Percentiles rank a stretch among this genome's conserved stretches.
Evolutionary conservation across 2,797 vertebrate genomes (phyloP).

Genomic region (Notolabrus celidotus): DNA sequence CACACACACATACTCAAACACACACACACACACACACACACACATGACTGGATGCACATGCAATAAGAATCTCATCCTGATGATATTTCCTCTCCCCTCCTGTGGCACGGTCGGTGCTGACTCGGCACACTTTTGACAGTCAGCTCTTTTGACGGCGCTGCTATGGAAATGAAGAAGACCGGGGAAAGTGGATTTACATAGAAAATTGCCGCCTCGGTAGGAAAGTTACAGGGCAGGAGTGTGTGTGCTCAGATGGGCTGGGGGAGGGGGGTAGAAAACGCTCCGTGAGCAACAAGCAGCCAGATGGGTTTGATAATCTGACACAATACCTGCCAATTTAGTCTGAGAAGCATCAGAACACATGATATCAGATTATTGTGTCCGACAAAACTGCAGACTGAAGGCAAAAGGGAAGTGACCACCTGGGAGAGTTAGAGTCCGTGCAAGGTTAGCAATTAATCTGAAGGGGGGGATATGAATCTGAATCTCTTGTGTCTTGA

Average conservation of each 20-base stretch:
- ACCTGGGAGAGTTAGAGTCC: neutral
- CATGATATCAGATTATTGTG: neutral
- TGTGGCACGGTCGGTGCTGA: constrained; percentile 49
- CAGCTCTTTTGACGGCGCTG: constrained; percentile 57
- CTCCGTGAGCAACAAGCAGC: constrained; percentile 51
- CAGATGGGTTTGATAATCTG: constrained; percentile 11
- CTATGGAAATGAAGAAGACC: constrained; percentile 63
- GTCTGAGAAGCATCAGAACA: neutral
- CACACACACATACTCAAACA: constrained; percentile 18
- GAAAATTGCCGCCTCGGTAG: constrained; percentile 59
- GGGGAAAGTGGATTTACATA: constrained; percentile 62
- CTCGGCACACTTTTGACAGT: constrained; percentile 58
- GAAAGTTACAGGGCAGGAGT: constrained; percentile 52
- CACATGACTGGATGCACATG: neutral
- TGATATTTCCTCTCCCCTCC: constrained; percentile 40
- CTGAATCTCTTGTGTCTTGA: constrained; percentile 9
- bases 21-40: constrained; percentile 1
- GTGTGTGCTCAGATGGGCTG: constrained; percentile 8
- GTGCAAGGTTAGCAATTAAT: constrained; percentile 14
- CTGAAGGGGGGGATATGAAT: constrained; percentile 8
- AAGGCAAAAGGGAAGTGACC: neutral
- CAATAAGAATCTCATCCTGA: constrained; percentile 17
- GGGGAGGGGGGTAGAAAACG: constrained; percentile 41
- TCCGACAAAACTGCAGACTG: neutral
- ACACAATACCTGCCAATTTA: constrained; percentile 7